Conservation (phyloP, 2,113 vertebrate genomes). For the Pongo pygmaeus region DNA sequence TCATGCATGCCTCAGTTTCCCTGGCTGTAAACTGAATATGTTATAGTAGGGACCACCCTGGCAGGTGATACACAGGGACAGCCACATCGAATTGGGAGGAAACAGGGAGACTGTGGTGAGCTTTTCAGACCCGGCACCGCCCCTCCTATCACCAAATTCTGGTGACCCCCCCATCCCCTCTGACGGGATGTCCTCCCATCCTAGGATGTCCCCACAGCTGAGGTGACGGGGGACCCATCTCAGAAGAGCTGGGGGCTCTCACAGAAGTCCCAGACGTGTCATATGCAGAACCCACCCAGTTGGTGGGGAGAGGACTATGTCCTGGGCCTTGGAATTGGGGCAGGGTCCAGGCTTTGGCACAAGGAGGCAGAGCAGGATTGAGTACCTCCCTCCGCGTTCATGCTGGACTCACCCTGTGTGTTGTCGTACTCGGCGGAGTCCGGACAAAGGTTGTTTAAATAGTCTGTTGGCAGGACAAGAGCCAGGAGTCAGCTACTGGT, state of each 20-base stretch:
- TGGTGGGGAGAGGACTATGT: not conserved
- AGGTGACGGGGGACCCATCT: not conserved
- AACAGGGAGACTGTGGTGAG: not conserved
- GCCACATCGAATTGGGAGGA: not conserved
- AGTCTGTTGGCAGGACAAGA: conserved; percentile 88
- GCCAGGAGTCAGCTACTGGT: not conserved
- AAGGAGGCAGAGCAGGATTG: not conserved
- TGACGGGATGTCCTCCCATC: not conserved
- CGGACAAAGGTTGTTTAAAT: conserved; percentile 97
- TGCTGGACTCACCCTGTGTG: conserved; percentile 91
- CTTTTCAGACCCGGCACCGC: not conserved
- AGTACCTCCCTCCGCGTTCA: fast-evolving
- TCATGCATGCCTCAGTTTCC: not conserved
- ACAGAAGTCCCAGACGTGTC: not conserved
- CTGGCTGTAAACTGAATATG: not conserved
- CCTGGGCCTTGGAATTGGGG: not conserved
- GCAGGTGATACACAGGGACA: not conserved
- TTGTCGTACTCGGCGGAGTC: conserved; percentile 95
- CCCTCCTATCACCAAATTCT: not conserved
- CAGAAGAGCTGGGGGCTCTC: not conserved
- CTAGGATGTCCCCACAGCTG: not conserved
- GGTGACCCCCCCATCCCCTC: not conserved
- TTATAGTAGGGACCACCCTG: not conserved
- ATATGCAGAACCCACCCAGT: not conserved
- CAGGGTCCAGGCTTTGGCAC: not conserved